Percentiles rank a stretch among this genome's conserved stretches.
Conservation (phyloP, 2,113 vertebrate species). For the Zosterops pallidus region DNA sequence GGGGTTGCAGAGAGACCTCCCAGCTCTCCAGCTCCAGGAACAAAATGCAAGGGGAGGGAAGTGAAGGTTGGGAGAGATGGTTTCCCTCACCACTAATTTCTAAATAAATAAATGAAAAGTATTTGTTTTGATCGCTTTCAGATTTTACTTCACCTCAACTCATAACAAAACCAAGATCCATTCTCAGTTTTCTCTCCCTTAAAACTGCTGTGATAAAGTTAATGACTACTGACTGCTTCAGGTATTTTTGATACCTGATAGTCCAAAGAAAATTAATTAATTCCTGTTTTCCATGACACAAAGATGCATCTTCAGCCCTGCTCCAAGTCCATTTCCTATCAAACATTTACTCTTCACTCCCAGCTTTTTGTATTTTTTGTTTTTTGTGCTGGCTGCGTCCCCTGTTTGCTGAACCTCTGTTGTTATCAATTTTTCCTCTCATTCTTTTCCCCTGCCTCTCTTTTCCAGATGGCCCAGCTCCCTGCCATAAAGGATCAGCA, state of each 20-base stretch:
- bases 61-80: fast-evolving
- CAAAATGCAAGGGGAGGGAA: neutral
- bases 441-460: neutral
- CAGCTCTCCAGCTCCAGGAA: neutral
- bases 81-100: neutral
- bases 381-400: neutral
- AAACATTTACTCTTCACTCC: neutral
- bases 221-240: neutral
- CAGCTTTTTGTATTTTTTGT: neutral
- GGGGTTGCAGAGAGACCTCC: neutral
- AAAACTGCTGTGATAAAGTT: neutral
- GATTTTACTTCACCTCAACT: neutral
- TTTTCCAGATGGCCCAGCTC: neutral
- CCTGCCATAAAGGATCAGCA: neutral
- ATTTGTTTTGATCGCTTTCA: neutral
- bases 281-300: neutral
- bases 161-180: neutral
- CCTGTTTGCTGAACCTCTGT: neutral
- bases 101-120: neutral
- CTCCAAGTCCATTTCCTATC: neutral
- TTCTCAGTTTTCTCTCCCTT: neutral
- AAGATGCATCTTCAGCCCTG: neutral
- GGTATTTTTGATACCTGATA: neutral
- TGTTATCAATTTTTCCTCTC: neutral
- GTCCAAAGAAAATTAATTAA: neutral